Base-by-base conservation (phyloP, 2,888 invertebrate species). In the Acanthopleura granulata region DNA sequence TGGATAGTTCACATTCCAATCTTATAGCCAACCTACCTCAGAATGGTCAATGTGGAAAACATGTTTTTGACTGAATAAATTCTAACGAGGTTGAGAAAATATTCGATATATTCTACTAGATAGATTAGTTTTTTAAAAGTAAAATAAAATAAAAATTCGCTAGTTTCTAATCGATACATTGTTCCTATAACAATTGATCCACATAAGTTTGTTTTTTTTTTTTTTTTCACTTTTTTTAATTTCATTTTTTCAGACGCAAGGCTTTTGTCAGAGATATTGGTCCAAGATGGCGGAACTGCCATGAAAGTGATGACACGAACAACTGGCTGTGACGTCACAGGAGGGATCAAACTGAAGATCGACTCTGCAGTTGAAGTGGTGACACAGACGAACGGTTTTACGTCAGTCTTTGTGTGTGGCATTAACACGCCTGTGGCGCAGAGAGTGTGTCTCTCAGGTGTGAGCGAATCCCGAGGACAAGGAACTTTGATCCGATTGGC, bases 291-390 rank as follows among this genome's bases (percentile, higher is more conserved):
- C 29, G 79, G 81, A 11, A 72, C 40, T 14, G 29, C 77, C 1
- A 49, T 61, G n/a, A 62, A 50, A 14, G 51, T 69, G 49, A 77
- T 83, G 15, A n/a, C 73, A 49, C 79, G 78, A 12, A 77, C 75
- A 27, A 29, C 72, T n/a, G 62, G 66, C 9, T 71, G 49, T 0
- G 86, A 86, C 76, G 84, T 85, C 6, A 85, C 86, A 9, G 86
- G 86, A 12, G 86, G 85, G 15, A 84, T 86, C 62, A 69, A 75
- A 51, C 77, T 81, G 0, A 86, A 86, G 75, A 76, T 86, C 1
- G 27, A 76, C 22, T 81, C 84, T 15, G 85, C 85, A 15, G 61
- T 77, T 15, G 78, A 83, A 40, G 84, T 86, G 62, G 83, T 83
- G 4, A 61, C 15, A 16, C 66, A 72, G 4, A 78, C 79, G 30